Base-by-base conservation (phyloP, 2,888 invertebrate genomes). In the Danaus chrysippus region DNA sequence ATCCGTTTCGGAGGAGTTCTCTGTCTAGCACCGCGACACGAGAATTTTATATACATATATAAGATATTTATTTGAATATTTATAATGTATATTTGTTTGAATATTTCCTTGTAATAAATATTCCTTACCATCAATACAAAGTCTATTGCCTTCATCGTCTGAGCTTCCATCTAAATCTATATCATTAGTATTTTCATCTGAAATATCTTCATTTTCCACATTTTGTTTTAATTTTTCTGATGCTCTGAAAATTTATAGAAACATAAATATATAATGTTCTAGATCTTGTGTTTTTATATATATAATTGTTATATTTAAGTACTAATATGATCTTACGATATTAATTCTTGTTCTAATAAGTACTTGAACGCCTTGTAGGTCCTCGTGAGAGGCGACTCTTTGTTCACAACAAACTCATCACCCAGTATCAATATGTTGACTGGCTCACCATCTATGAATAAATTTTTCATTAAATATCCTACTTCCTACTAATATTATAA, bases 341-440 rank as follows among this genome's bases (percentile, higher is more conserved):
- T 68, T 0, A 89, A 71, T 0, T 78, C 67, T 12, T 76, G 60
- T 13, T 77, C 71, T 5, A 90, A 69, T 6, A 90, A 61, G 64
- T 84, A 82, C 43, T 71, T 73, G 68, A 75, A 82, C 0, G 89
- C 86, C 0, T 68, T 73, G 67, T 79, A 81, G 0, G 84, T 81
- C 8, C 90, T 73, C 3, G 67, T 65, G 1, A 70, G 72, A 0
- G 83, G 77, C 0, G 76, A 59, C 56, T 86, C 83, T 12, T 75
- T 78, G 52, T 71, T 62, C 0, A 70, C 61, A 0, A 73, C 64
- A 62, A 86, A 82, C 43, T 86, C 85, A 42, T 76, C 79, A 42
- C 84, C 87, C 3, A 90, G 54, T 6, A 89, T 86, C 0, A 82
- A 63, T 0, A 87, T 76, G 8, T 80, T 82, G 0, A 59, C 68